phyloP scores from a whole-genome alignment of 2,113 vertebrate genomes.

The Syrrhaptes paradoxus region DNA sequence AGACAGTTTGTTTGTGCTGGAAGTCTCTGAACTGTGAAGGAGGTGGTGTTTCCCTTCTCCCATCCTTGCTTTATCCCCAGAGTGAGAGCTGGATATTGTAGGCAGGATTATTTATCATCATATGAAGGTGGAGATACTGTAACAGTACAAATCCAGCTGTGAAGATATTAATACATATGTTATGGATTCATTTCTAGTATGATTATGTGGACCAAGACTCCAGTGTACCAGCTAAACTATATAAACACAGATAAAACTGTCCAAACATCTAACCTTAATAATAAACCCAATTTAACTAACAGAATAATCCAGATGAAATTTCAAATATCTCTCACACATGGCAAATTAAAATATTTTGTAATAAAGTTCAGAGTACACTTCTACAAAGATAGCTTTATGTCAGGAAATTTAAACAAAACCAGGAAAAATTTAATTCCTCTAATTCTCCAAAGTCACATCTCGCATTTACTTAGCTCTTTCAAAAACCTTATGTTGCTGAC shows the following conservation, averaged over 20 bases:
- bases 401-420: constrained; percentile 11
- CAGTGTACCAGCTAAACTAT: not conserved
- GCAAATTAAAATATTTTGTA: not conserved
- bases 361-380: not conserved
- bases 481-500: not conserved
- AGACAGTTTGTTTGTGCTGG: not conserved
- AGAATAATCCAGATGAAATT: not conserved
- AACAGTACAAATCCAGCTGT: not conserved
- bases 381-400: not conserved
- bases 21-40: not conserved
- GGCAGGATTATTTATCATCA: not conserved
- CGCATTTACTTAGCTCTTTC: not conserved
- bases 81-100: not conserved
- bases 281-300: not conserved
- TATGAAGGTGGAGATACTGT: not conserved
- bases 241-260: not conserved
- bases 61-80: not conserved
- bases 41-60: not conserved
- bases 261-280: not conserved
- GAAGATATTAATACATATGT: not conserved
- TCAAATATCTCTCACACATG: not conserved
- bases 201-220: not conserved
- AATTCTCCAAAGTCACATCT: not conserved
- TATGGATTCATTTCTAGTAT: not conserved
- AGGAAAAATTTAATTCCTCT: not conserved